Percentiles rank a stretch among this genome's conserved stretches.
These are phyloP conservation scores for Condylostylus longicornis DNA, from an alignment of 1,140 invertebrate species.

Conservation along the genomic window DNA sequence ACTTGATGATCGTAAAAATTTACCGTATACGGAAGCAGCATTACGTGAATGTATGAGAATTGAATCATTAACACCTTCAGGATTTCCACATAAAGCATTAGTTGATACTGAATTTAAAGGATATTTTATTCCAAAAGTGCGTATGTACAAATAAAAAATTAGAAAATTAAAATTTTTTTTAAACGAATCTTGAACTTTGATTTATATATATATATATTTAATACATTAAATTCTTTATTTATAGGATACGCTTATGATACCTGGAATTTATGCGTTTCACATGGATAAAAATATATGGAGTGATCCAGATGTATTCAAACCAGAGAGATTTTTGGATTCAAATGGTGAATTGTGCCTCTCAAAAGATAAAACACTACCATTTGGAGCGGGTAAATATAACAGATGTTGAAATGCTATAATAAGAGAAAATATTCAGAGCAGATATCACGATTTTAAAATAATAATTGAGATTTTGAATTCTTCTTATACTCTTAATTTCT, in stretches of 20 bases:
- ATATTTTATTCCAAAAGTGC: slow-evolving; percentile 39
- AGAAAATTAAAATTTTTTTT: too few relatives aligned
- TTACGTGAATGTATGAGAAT: slow-evolving; percentile 41
- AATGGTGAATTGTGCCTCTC: slow-evolving; percentile 20
- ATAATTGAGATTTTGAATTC: too few relatives aligned
- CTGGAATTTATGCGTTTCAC: slow-evolving; percentile 39
- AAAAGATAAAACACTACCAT: slow-evolving; percentile 36
- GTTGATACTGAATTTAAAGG: slow-evolving; percentile 32
- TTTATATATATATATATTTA: too few relatives aligned
- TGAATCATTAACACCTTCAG: slow-evolving; percentile 39
- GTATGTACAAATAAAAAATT: slow-evolving; percentile 1
- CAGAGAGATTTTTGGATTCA: slow-evolving; percentile 39
- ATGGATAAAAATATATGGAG: slow-evolving; percentile 44
- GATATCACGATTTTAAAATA: too few relatives aligned
- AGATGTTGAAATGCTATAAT: too few relatives aligned
- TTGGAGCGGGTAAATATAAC: slow-evolving; percentile 39
- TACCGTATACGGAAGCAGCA: slow-evolving; percentile 43
- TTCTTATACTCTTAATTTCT: too few relatives aligned
- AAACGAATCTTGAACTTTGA: slow-evolving; percentile 1
- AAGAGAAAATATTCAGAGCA: too few relatives aligned
- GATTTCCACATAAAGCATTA: slow-evolving; percentile 35
- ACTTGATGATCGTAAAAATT: slow-evolving; percentile 42
- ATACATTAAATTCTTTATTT: too few relatives aligned
- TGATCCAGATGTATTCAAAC: slow-evolving; percentile 52
- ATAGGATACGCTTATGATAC: slow-evolving; percentile 34